These are phyloP conservation scores for Macroramphosus scolopax DNA, from an alignment of 2,797 vertebrate genomes.

Conservation along the genomic window DNA sequence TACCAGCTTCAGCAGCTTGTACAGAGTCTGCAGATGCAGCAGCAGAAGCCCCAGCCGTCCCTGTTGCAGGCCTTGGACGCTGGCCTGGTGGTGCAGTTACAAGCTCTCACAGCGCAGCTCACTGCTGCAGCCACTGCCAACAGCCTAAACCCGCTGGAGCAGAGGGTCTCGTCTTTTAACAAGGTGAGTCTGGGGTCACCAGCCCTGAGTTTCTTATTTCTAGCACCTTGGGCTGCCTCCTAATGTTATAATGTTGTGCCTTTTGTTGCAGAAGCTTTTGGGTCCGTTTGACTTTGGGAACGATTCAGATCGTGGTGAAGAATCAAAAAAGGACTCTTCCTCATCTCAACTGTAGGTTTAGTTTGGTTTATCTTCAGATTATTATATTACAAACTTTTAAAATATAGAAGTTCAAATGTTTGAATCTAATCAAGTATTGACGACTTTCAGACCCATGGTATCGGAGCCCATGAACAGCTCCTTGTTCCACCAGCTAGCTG, in stretches of 20 bases:
- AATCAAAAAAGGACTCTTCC: constrained; percentile 90
- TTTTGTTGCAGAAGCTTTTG: constrained; percentile 87
- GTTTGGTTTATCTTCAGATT: not conserved
- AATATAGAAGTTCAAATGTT: not conserved
- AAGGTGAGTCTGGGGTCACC: constrained; percentile 79
- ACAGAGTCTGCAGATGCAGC: constrained; percentile 95
- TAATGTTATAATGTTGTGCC: constrained; percentile 5
- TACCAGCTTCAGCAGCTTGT: constrained; percentile 94
- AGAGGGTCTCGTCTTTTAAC: constrained; percentile 95
- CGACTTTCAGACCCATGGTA: constrained; percentile 85
- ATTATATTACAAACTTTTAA: not conserved
- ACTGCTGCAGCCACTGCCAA: constrained; percentile 92
- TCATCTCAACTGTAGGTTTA: constrained; percentile 88
- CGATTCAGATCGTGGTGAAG: constrained; percentile 88
- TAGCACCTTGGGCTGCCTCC: not conserved
- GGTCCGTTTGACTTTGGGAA: constrained; percentile 97
- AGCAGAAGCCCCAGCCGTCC: constrained; percentile 97
- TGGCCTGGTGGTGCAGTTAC: constrained; percentile 94
- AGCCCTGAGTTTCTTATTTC: not conserved
- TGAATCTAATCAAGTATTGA: constrained; percentile 23
- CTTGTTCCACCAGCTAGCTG: constrained; percentile 95
- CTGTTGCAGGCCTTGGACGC: constrained; percentile 95
- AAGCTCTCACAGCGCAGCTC: constrained; percentile 96
- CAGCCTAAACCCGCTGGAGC: constrained; percentile 90
- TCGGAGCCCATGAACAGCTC: constrained; percentile 96